Evolutionary conservation across 2,113 vertebrate species (phyloP).

Genomic region (Reinhardtius hippoglossoides): DNA sequence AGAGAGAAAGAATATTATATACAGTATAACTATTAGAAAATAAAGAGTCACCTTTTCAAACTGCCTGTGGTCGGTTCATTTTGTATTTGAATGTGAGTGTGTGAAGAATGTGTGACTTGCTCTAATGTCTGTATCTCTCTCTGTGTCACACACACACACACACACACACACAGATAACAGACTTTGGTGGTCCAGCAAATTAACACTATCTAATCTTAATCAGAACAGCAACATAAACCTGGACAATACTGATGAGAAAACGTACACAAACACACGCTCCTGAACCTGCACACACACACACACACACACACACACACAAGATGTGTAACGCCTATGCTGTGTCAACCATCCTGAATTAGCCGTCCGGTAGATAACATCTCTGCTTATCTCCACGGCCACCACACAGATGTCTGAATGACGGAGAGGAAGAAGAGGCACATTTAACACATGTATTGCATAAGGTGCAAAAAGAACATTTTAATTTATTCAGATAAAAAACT

Average conservation of each 20-base stretch:
- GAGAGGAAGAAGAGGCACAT: slow-evolving; percentile 7
- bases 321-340: slow-evolving; percentile 46
- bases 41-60: slow-evolving; percentile 81
- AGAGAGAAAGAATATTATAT: slow-evolving; percentile 79
- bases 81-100: slow-evolving; percentile 37
- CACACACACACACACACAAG: not conserved
- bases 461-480: too few relatives aligned
- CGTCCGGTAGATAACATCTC: slow-evolving; percentile 46
- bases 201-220: slow-evolving; percentile 3
- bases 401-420: slow-evolving; percentile 34
- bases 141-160: not conserved
- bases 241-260: slow-evolving; percentile 10
- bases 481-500: too few relatives aligned
- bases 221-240: slow-evolving; percentile 5
- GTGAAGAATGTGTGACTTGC: not conserved
- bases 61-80: slow-evolving; percentile 60
- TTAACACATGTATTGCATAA: too few relatives aligned
- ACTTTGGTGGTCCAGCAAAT: not conserved
- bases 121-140: not conserved
- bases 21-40: slow-evolving; percentile 78
- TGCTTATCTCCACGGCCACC: slow-evolving; percentile 53
- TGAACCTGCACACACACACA: not conserved
- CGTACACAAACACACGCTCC: not conserved
- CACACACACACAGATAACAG: not conserved
- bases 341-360: slow-evolving; percentile 41